Base-by-base conservation (phyloP, 2,113 vertebrate genomes). In the Arizona elegans region DNA sequence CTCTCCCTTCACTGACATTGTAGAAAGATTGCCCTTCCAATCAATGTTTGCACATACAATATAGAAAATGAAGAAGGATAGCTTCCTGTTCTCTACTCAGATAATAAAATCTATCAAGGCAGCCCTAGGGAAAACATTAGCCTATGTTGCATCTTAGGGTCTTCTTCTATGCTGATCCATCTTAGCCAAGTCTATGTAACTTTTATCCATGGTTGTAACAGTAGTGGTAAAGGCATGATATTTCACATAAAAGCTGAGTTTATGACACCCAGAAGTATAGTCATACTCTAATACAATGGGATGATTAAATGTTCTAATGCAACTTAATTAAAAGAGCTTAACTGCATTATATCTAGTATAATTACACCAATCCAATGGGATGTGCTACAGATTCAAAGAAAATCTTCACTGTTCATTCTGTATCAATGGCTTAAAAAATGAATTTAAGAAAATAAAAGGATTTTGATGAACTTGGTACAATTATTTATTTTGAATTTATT, bases 361-460 rank as follows among this genome's bases (percentile, higher is more conserved):
- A 92, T 26, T 19, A 93, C 94, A 23, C 12, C 87, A 81, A 50
- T 15, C 86, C 92, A 91, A 0, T 58, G 38, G 4, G 94, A 89
- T 94, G 8, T 50, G 92, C 53, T 13, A 95, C 4, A 93, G 70
- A 93, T 56, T 92, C 62, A 94, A 50, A 94, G 26, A 70, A 92
- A 81, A 29, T 85, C 92, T 70, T 26, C 93, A 54, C 91, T 62
- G 52, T 85, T 92, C 53, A 90, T 33, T 33, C 15, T 75, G 70
- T 75, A 93, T 47, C 65, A 93, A 58, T 90, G 6, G 17, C 24
- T 96, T 95, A n/a, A 91, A 92, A 90, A 90, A 90, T 93, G 75
- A 95, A 15, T 6, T 95, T 94, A 3, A 2, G 21, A 50, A 29
- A 91, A 33, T 93, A 95, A 94, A 50, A 91, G 29, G n/a, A 92